Base-by-base conservation (phyloP, 2,797 vertebrate genomes). In the Tympanoctomys barrerae region DNA sequence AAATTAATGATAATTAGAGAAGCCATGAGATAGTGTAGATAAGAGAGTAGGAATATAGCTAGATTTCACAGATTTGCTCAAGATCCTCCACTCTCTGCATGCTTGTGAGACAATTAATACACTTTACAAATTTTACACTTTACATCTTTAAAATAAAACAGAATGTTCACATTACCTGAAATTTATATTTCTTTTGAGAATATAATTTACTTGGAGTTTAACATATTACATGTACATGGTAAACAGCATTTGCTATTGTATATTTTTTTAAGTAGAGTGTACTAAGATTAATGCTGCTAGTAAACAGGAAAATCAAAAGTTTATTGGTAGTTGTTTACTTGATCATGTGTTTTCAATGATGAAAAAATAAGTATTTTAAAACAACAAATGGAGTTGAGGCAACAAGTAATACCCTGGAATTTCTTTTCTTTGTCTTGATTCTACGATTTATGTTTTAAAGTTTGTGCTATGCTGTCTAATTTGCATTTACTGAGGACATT, bases 81-180 rank as follows among this genome's bases (percentile, higher is more conserved):
- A 13, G 49, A 42, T 78, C 33, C 78, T 90, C 62, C 24, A 64
- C 18, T 91, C 71, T 11, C 10, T 71, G 2, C 42, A 11, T 66
- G 6, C 54, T 19, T 19, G 59, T 46, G 1, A 73, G 31, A 57
- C 85, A 75, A 70, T 62, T 73, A 6, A 2, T 21, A 73, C 8
- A 21, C n/a, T 73, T 61, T 61, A 28, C 22, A 2, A 64, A 78
- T 22, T 87, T 0, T 5, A 82, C n/a, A n/a, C n/a, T n/a, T n/a
- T n/a, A n/a, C 21, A 89, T 26, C 61, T 91, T 93, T 70, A 87
- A 91, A 94, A 75, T 70, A 87, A 91, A 94, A 75, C 42, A 9
- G 13, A 31, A 57, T 73, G 7, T 19, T 89, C 64, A 87, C 46
- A 59, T 54, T 57, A 11, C 2, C 16, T 84, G 59, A 36, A 10